Evolutionary conservation across 2,797 vertebrate genomes (phyloP).

Genomic region (Hydrolagus colliei): DNA sequence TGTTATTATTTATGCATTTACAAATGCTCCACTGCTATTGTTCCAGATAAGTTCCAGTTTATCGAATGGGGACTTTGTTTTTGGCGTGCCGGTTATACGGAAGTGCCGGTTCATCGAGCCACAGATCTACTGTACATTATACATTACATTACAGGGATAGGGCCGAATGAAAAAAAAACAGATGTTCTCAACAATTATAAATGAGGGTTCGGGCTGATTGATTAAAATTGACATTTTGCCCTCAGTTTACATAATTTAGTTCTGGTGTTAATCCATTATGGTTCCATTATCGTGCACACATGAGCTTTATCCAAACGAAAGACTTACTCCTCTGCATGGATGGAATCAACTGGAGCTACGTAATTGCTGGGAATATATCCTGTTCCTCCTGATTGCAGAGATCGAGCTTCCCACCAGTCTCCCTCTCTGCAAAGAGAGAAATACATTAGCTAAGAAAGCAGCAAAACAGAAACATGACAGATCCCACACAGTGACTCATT

Average conservation of each 20-base stretch:
- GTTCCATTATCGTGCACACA: neutral
- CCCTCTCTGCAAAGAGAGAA: constrained; percentile 73
- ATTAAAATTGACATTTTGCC: neutral
- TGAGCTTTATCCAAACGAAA: constrained; percentile 35
- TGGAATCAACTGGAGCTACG: constrained; percentile 93
- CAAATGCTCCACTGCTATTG: too few relatives aligned
- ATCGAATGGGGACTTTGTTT: too few relatives aligned
- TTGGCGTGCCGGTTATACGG: too few relatives aligned
- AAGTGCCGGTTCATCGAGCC: too few relatives aligned
- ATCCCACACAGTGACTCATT: neutral
- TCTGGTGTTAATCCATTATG: neutral
- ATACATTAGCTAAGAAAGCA: neutral
- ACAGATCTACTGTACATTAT: too few relatives aligned
- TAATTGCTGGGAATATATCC: constrained; percentile 98
- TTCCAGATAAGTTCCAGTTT: too few relatives aligned
- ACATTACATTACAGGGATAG: too few relatives aligned
- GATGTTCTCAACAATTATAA: neutral
- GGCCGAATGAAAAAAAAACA: neutral
- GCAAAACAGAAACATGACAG: too few relatives aligned
- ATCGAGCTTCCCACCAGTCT: constrained; percentile 97
- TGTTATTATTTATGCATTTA: too few relatives aligned
- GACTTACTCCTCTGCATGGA: constrained; percentile 95
- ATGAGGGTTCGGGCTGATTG: neutral
- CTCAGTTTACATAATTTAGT: neutral
- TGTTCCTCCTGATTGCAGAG: constrained; percentile 81